A percentile compares a stretch with the other conserved stretches of the same genome.
These are phyloP conservation scores for Limonius californicus DNA, from an alignment of 1,140 invertebrate genomes.

Conservation along the genomic window DNA sequence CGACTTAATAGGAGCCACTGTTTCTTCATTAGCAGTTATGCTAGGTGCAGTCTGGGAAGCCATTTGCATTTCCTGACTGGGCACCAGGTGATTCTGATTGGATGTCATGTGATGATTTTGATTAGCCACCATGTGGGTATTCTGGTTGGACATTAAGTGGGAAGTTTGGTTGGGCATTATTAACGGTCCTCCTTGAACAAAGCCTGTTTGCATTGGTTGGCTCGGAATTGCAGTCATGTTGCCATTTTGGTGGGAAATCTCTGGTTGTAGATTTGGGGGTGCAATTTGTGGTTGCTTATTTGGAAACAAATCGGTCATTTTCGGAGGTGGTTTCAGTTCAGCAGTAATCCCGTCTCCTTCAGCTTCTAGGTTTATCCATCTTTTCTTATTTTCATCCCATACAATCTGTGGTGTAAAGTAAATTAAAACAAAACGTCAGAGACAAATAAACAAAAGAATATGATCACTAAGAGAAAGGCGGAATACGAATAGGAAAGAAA, in stretches of 20 bases:
- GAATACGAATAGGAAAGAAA: no score
- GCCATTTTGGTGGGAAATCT: neutral
- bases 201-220: neutral
- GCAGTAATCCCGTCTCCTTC: slow-evolving; percentile 57
- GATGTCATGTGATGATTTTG: no score
- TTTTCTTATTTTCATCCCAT: slow-evolving; percentile 80
- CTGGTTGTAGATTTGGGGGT: neutral
- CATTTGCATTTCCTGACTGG: no score
- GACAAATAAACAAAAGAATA: no score
- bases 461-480: no score
- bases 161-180: slow-evolving; percentile 5
- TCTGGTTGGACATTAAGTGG: slow-evolving; percentile 7
- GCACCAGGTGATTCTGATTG: no score
- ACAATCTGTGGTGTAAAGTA: slow-evolving; percentile 71
- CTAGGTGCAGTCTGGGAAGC: neutral
- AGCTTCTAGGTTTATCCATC: slow-evolving; percentile 81
- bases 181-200: neutral
- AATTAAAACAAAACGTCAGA: slow-evolving; percentile 16
- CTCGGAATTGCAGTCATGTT: neutral
- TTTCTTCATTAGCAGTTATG: neutral
- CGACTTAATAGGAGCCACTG: slow-evolving; percentile 38
- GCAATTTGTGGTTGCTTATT: neutral
- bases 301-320: slow-evolving; percentile 56
- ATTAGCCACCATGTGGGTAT: no score
- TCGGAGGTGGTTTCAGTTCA: slow-evolving; percentile 72